Percentiles rank a stretch among this genome's conserved stretches.
Conservation (phyloP, 2,113 vertebrate species). For the Callionymus lyra region DNA sequence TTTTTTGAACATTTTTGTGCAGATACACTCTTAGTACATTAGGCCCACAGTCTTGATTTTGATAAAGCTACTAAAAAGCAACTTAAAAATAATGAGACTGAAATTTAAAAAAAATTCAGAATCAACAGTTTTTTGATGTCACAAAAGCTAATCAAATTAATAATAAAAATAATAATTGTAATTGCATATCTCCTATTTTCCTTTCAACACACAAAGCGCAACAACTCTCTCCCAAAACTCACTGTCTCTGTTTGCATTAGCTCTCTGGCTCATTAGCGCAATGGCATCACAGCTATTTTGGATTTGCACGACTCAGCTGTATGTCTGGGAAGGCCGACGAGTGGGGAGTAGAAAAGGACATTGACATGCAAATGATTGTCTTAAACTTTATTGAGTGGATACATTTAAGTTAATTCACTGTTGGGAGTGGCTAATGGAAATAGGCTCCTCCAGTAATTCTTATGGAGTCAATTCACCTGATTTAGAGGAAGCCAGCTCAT, state of each 20-base stretch:
- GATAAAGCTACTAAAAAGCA: too few species aligned
- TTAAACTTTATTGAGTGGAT: conserved; percentile 68
- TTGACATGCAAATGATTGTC: conserved; percentile 70
- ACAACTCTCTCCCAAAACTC: conserved; percentile 9
- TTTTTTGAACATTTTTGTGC: too few species aligned
- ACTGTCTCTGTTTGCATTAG: conserved; percentile 28
- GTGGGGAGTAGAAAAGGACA: conserved; percentile 54
- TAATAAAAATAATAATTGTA: background rate
- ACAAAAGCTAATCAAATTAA: too few species aligned
- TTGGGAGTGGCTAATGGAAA: conserved; percentile 72
- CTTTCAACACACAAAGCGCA: too few species aligned
- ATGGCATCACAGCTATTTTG: conserved; percentile 33
- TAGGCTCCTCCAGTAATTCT: conserved; percentile 65
- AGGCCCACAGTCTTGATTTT: too few species aligned
- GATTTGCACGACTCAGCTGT: conserved; percentile 55
- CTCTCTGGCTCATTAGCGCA: conserved; percentile 45
- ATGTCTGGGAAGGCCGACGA: conserved; percentile 55
- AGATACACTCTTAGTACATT: too few species aligned
- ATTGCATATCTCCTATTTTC: background rate
- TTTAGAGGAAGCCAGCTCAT: conserved; percentile 64
- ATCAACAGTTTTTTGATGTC: too few species aligned
- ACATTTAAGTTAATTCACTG: conserved; percentile 73
- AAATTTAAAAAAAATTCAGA: too few species aligned
- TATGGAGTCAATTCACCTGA: conserved; percentile 69
- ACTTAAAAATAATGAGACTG: too few species aligned